Evolutionary conservation across 2,888 invertebrate species (phyloP).

Genomic region (Hydrotaea diabolus): DNA sequence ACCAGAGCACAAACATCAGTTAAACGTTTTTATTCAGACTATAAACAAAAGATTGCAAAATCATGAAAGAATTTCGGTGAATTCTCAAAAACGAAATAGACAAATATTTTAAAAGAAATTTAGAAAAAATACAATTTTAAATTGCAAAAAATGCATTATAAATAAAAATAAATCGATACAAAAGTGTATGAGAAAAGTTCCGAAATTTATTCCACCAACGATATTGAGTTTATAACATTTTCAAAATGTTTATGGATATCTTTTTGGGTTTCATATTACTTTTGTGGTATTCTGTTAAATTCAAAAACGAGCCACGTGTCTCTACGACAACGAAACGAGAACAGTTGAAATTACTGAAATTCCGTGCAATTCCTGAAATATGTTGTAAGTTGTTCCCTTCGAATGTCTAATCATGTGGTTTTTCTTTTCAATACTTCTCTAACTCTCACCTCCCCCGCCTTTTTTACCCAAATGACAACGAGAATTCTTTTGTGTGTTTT

Average conservation of each 20-base stretch:
- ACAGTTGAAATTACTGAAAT: conserved; percentile 30
- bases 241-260: conserved; percentile 47
- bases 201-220: not conserved
- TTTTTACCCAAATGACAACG: not conserved
- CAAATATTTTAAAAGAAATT: not conserved
- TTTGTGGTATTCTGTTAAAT: conserved; percentile 51
- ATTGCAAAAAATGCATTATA: not conserved
- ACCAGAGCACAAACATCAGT: not conserved
- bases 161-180: not conserved
- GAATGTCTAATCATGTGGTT: not conserved
- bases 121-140: not conserved
- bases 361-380: conserved; percentile 53
- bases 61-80: not conserved
- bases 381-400: conserved; percentile 41
- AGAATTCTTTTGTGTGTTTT: not conserved
- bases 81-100: not conserved
- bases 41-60: conserved; percentile 51
- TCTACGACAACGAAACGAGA: not conserved
- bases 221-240: not conserved
- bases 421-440: not conserved
- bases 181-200: not conserved
- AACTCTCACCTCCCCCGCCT: not conserved
- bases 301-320: conserved; percentile 31
- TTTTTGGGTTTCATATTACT: conserved; percentile 28
- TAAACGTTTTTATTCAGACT: conserved; percentile 39